phyloP scores from a whole-genome alignment of 2,797 vertebrate genomes.

The Notamacropus eugenii region DNA sequence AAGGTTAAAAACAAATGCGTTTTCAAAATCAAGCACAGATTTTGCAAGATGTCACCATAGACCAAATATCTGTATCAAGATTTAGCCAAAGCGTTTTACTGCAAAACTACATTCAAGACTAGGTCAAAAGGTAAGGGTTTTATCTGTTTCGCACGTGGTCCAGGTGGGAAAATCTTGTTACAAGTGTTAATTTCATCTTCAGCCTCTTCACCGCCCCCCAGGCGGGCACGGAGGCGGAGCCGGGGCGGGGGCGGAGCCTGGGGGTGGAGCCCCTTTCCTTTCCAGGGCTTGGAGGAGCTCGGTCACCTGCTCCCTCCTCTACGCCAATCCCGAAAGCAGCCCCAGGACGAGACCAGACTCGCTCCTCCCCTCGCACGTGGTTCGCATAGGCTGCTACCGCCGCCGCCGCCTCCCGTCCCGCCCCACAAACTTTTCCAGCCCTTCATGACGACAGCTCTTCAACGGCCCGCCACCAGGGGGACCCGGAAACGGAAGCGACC shows the following conservation, averaged over 20 bases:
- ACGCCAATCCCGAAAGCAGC: conserved; percentile 76
- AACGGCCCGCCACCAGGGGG: not conserved
- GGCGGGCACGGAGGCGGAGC: not conserved
- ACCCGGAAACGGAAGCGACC: conserved; percentile 64
- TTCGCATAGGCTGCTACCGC: conserved; percentile 53
- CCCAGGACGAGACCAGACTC: conserved; percentile 81
- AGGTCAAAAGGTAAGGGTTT: conserved; percentile 79
- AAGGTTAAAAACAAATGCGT: conserved; percentile 9
- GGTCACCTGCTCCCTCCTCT: conserved; percentile 72
- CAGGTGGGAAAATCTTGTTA: conserved; percentile 51
- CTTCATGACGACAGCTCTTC: conserved; percentile 61
- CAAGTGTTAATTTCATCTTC: too few species aligned
- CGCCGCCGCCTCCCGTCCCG: conserved; percentile 79
- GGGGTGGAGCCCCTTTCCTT: conserved; percentile 80
- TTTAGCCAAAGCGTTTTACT: not conserved
- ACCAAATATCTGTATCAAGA: not conserved
- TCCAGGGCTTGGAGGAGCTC: conserved; percentile 86
- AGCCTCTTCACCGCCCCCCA: conserved; percentile 73
- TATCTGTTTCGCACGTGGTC: conserved; percentile 88
- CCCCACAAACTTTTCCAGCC: conserved; percentile 82
- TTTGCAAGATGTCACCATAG: not conserved
- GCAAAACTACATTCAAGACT: not conserved
- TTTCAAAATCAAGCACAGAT: not conserved
- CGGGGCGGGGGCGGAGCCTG: not conserved
- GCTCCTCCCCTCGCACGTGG: conserved; percentile 66